phyloP scores from a whole-genome alignment of 1,140 invertebrate genomes.

The Wasmannia auropunctata region DNA sequence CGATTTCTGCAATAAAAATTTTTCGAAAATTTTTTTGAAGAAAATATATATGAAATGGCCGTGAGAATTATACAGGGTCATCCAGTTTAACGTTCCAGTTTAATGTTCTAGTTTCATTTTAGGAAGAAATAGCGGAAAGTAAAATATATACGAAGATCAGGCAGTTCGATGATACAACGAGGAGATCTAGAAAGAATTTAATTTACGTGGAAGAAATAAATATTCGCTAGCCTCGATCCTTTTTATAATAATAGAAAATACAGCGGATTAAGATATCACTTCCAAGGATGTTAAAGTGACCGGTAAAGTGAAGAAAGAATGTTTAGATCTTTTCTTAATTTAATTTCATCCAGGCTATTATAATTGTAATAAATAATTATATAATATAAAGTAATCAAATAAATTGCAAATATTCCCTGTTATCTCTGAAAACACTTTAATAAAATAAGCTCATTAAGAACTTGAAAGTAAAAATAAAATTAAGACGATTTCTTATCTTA shows the following conservation, averaged over 20 bases:
- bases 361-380: neutral
- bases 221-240: neutral
- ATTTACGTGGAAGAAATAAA: slow-evolving; percentile 30
- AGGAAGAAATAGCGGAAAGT: neutral
- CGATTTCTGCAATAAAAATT: too few relatives aligned
- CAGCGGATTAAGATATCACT: neutral
- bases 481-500: neutral
- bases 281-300: neutral
- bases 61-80: neutral
- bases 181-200: slow-evolving; percentile 10
- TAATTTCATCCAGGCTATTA: neutral
- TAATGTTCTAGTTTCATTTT: neutral
- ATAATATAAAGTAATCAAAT: neutral
- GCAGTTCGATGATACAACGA: neutral
- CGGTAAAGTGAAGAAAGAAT: neutral
- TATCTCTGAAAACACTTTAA: neutral
- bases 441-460: neutral
- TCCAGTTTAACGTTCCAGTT: neutral
- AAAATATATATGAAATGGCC: neutral
- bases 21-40: too few relatives aligned
- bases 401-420: neutral
- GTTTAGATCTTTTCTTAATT: neutral
- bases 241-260: slow-evolving; percentile 50
- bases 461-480: neutral
- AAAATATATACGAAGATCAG: neutral